A percentile compares a stretch with the other conserved stretches of the same genome.
These are phyloP conservation scores for Rhagophthalmus giganteus DNA, from an alignment of 2,888 invertebrate genomes.

Conservation along the genomic window DNA sequence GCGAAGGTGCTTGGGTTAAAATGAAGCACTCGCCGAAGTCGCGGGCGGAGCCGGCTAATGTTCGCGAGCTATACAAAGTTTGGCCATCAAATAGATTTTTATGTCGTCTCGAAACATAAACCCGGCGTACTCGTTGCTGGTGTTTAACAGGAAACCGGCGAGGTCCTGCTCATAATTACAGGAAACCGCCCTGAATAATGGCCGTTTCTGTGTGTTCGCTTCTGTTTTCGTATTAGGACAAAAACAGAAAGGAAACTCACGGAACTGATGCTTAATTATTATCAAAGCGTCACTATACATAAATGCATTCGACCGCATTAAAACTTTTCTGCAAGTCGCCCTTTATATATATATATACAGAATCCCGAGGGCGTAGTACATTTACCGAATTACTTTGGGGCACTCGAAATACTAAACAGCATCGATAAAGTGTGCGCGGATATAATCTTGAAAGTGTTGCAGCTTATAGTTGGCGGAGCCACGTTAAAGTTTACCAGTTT, in stretches of 20 bases:
- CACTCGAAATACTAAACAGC: too few relatives aligned
- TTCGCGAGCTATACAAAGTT: slow-evolving; percentile 38
- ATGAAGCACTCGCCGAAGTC: slow-evolving; percentile 27
- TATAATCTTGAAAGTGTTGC: too few relatives aligned
- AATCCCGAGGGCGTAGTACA: slow-evolving; percentile 11
- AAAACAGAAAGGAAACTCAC: slow-evolving; percentile 3
- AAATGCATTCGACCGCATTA: not conserved
- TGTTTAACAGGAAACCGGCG: slow-evolving; percentile 39
- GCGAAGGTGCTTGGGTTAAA: slow-evolving; percentile 23
- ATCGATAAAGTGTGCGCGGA: too few relatives aligned
- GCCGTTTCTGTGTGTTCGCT: slow-evolving; percentile 5
- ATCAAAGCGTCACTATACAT: not conserved
- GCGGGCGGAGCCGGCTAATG: slow-evolving; percentile 34
- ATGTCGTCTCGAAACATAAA: slow-evolving; percentile 42
- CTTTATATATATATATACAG: too few relatives aligned
- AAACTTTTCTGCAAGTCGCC: too few relatives aligned
- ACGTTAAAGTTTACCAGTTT: too few relatives aligned
- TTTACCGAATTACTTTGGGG: slow-evolving; percentile 10
- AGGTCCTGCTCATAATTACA: slow-evolving; percentile 40
- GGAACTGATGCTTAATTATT: not conserved
- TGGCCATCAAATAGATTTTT: slow-evolving; percentile 43
- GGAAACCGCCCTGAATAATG: slow-evolving; percentile 33
- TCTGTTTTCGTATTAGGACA: slow-evolving; percentile 8
- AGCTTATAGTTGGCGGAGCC: too few relatives aligned
- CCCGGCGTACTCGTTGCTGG: slow-evolving; percentile 34